Conservation (phyloP, 1,140 invertebrate species). For the Heliothis subflexa region DNA sequence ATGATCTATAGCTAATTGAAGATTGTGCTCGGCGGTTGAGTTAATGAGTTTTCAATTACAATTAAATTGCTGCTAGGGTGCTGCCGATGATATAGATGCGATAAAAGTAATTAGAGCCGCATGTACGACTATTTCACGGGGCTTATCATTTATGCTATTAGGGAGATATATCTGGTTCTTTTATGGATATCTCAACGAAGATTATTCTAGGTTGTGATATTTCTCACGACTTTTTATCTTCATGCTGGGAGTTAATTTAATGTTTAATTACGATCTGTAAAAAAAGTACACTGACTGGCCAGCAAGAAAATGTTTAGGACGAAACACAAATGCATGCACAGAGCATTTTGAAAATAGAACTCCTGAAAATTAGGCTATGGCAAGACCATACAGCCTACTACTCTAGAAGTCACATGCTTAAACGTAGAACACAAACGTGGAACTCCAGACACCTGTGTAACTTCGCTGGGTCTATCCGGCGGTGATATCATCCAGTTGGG, state of each 20-base stretch:
- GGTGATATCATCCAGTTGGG: conserved; percentile 70
- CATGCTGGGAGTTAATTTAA: no score
- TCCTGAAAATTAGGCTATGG: no score
- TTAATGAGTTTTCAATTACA: conserved; percentile 69
- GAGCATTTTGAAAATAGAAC: no score
- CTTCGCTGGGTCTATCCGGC: conserved; percentile 42
- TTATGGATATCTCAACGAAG: not conserved
- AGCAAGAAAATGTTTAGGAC: no score
- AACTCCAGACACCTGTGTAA: conserved; percentile 64
- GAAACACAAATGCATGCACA: no score
- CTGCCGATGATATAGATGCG: conserved; percentile 47
- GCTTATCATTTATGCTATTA: conserved; percentile 30
- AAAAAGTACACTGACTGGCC: no score
- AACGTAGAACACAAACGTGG: not conserved
- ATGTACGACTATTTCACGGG: conserved; percentile 55
- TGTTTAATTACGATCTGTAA: no score
- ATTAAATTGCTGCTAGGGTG: conserved; percentile 64
- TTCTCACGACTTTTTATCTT: no score
- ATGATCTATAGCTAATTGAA: conserved; percentile 64
- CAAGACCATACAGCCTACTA: not conserved
- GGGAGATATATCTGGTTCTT: conserved; percentile 8
- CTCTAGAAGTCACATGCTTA: not conserved
- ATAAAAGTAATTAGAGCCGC: conserved; percentile 63
- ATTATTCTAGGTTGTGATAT: no score
- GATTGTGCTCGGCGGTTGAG: conserved; percentile 53